phyloP scores from a whole-genome alignment of 2,888 invertebrate genomes.

The Girardia tigrina region DNA sequence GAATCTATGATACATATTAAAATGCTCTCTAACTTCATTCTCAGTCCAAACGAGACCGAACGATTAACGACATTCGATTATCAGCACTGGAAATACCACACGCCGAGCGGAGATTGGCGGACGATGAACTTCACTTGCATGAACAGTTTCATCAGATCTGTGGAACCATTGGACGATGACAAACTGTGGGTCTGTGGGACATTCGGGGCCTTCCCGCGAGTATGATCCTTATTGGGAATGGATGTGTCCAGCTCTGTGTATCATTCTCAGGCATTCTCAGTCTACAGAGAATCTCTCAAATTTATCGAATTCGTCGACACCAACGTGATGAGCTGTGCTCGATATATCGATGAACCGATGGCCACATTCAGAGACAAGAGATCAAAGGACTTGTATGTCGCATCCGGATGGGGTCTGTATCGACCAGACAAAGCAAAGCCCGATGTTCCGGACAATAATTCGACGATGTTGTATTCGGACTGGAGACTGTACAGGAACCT shows the following conservation, averaged over 20 bases:
- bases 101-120: not conserved
- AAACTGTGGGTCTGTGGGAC: not conserved
- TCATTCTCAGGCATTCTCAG: not conserved
- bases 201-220: not conserved
- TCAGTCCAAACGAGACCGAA: not conserved
- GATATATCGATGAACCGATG: slow-evolving; percentile 25
- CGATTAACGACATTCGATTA: not conserved
- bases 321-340: slow-evolving; percentile 7
- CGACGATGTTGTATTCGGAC: slow-evolving; percentile 19
- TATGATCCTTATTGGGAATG: too few species aligned
- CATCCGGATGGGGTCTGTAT: slow-evolving; percentile 25
- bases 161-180: not conserved
- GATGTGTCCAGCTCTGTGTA: too few species aligned
- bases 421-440: not conserved
- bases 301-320: not conserved
- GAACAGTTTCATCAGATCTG: slow-evolving; percentile 5
- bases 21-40: too few species aligned
- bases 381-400: not conserved
- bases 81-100: slow-evolving; percentile 1
- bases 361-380: not conserved
- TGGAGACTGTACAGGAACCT: not conserved
- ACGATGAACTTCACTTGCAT: not conserved
- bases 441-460: slow-evolving; percentile 24
- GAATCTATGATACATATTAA: too few species aligned
- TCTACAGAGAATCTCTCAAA: not conserved